Evolutionary conservation across 2,888 invertebrate genomes (phyloP).

Genomic region (Pyrochroa serraticornis): DNA sequence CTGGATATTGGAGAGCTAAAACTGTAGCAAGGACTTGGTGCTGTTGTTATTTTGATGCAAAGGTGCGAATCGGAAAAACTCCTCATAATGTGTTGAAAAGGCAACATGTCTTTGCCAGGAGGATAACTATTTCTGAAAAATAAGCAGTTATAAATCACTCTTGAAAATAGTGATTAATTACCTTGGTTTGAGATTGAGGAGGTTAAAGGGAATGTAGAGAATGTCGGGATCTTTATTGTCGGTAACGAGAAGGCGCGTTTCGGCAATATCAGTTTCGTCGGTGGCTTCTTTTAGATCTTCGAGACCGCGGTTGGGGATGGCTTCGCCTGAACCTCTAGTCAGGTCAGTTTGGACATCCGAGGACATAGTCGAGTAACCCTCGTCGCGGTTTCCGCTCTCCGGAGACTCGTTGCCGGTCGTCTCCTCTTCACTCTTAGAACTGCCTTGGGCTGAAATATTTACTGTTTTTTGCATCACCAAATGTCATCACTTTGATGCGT

Average conservation of each 20-base stretch:
- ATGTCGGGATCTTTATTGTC: constrained; percentile 69
- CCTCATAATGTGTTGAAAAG: constrained; percentile 75
- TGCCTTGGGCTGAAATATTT: constrained; percentile 58
- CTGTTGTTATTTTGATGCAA: constrained; percentile 71
- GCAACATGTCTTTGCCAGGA: constrained; percentile 70
- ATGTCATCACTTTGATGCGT: too few species aligned
- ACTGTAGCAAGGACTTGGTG: constrained; percentile 64
- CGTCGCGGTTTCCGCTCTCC: constrained; percentile 78
- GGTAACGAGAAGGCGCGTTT: constrained; percentile 63
- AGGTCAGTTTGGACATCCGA: constrained; percentile 80
- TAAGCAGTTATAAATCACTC: background rate
- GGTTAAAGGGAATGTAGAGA: constrained; percentile 71
- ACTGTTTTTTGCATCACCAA: too few species aligned
- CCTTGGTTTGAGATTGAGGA: constrained; percentile 58
- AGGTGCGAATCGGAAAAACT: constrained; percentile 78
- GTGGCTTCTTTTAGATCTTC: constrained; percentile 78
- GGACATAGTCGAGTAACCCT: constrained; percentile 85
- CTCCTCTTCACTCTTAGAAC: constrained; percentile 65
- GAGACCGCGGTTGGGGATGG: constrained; percentile 49
- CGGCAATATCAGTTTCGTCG: constrained; percentile 71
- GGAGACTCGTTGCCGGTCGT: constrained; percentile 73
- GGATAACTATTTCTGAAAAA: constrained; percentile 71
- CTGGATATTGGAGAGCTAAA: constrained; percentile 66
- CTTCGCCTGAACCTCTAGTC: constrained; percentile 61
- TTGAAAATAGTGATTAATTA: constrained; percentile 25